phyloP scores from a whole-genome alignment of 2,113 vertebrate species.

The Panthera leo region DNA sequence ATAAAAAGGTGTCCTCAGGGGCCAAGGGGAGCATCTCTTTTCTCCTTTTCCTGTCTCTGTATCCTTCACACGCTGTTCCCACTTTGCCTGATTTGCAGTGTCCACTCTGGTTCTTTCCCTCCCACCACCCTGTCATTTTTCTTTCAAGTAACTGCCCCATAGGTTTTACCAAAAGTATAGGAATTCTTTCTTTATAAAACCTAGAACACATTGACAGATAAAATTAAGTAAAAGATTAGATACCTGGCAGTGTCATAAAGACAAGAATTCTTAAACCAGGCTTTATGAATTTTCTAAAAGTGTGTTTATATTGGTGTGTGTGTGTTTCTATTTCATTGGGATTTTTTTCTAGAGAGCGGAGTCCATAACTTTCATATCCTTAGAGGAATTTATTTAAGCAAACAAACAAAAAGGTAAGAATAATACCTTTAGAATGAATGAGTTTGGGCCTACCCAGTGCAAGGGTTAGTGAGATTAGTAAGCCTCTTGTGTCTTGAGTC shows the following conservation, averaged over 20 bases:
- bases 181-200: not conserved
- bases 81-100: not conserved
- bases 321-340: not conserved
- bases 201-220: not conserved
- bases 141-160: not conserved
- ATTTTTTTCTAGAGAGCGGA: not conserved
- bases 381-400: not conserved
- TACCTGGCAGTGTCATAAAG: not conserved
- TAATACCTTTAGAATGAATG: not conserved
- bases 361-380: not conserved
- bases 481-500: not conserved
- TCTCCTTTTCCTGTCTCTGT: not conserved
- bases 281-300: not conserved
- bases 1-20: not conserved
- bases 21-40: not conserved
- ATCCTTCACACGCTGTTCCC: not conserved
- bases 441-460: not conserved
- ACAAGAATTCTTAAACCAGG: not conserved
- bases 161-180: not conserved
- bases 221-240: not conserved
- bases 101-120: not conserved
- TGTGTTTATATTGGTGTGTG: not conserved
- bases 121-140: not conserved
- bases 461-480: not conserved
- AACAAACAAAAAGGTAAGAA: not conserved